Percentiles rank a stretch among this genome's conserved stretches.
These are phyloP conservation scores for Drosophila erecta DNA, from an alignment of 1,140 invertebrate genomes.

Conservation along the genomic window DNA sequence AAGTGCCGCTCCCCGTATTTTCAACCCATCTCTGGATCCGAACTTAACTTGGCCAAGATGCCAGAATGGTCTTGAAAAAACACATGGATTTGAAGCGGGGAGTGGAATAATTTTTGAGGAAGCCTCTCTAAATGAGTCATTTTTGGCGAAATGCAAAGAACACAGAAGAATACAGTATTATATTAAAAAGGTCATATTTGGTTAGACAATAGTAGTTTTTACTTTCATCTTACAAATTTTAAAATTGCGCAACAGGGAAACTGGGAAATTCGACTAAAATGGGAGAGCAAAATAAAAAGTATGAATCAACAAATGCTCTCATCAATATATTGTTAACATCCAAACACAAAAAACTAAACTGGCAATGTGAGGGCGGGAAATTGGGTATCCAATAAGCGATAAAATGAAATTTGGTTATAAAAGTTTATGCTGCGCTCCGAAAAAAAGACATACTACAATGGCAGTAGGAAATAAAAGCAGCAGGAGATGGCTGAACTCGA, in stretches of 20 bases:
- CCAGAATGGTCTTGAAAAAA: slow-evolving; percentile 6
- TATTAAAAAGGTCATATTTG: neutral
- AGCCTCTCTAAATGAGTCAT: slow-evolving; percentile 17
- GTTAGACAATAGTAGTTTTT: neutral
- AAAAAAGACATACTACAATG: slow-evolving; percentile 11
- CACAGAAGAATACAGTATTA: too few species aligned
- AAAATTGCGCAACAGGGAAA: neutral
- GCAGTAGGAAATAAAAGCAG: slow-evolving; percentile 6
- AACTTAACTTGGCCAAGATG: slow-evolving; percentile 25
- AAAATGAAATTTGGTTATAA: slow-evolving; percentile 47
- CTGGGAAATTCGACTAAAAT: slow-evolving; percentile 2
- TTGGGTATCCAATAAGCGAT: slow-evolving; percentile 44
- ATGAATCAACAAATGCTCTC: slow-evolving; percentile 1
- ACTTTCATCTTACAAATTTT: neutral
- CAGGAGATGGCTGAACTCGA: slow-evolving; percentile 9
- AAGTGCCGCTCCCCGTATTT: slow-evolving; percentile 52
- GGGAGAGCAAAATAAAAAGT: neutral
- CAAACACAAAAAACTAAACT: slow-evolving; percentile 12
- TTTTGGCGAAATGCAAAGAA: neutral
- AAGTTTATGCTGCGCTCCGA: slow-evolving; percentile 31
- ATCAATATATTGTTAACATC: slow-evolving; percentile 33
- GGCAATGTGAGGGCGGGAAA: slow-evolving; percentile 2
- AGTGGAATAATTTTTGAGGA: neutral
- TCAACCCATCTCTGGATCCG: slow-evolving; percentile 5
- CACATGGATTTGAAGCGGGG: neutral